Base-by-base conservation (phyloP, 1,140 invertebrate species). In the Rhagoletis pomonella region DNA sequence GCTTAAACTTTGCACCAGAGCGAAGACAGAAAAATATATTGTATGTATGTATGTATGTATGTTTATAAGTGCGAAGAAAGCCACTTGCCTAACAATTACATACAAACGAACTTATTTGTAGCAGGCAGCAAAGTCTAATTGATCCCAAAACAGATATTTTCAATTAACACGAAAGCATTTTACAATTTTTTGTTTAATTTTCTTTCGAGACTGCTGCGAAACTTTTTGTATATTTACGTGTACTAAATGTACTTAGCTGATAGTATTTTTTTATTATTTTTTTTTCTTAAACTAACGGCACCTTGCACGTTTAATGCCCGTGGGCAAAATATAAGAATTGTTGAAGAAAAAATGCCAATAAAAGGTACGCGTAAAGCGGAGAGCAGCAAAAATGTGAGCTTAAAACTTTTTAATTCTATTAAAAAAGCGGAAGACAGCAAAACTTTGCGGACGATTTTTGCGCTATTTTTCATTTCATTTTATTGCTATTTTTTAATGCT, bases 101-200 rank as follows among this genome's bases (percentile, higher is more conserved):
- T 50, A 42, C 5, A 17, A 0, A 4, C 60, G 0, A 17, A 62
- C 42, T 44, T 2, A n/a, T 0, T 4, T 73, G 69, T 73, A 44
- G 47, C 58, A 42, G 17, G 90, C 89, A 73, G 77, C 58, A 42
- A 69, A 88, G 89, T 89, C 91, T 92, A 92, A 92, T 92, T 92
- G 91, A 92, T 92, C 91, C 91, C 91, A 91, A 81, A 81, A 92
- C 91, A 92, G 91, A 92, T 92, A 92, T 92, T 92, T 92, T 92
- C 91, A 92, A 92, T 92, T 92, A 92, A 91, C 91, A 92, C 90
- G 88, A 92, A 91, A 92, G 91, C 91, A 92, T 92, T 92, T 92
- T 64, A 47, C 42, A 50, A 55, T 64, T 87, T 88, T 87, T 88
- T 87, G 59, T 29, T 65, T 69, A 47, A 50, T 86, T 86, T 87